phyloP scores from a whole-genome alignment of 2,888 invertebrate genomes.

The Biston betularia region DNA sequence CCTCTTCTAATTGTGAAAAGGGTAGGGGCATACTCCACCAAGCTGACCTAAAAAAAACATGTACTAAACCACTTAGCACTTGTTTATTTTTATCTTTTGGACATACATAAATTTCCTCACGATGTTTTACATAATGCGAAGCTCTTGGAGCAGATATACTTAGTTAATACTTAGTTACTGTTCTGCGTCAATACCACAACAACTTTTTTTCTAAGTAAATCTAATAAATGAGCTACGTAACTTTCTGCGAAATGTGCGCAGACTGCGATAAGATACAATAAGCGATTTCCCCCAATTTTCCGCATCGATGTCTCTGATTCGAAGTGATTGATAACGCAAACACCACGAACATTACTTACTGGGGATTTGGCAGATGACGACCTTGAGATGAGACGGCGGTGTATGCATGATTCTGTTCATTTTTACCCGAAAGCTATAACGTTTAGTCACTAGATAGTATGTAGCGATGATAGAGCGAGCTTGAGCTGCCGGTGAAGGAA shows the following conservation, averaged over 20 bases:
- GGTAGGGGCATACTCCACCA: no score
- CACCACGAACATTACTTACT: slow-evolving; percentile 9
- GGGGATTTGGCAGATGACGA: slow-evolving; percentile 8
- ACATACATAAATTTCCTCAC: no score
- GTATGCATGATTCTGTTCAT: not conserved
- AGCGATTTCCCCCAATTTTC: slow-evolving; percentile 23
- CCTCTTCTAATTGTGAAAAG: no score
- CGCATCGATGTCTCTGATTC: slow-evolving; percentile 9
- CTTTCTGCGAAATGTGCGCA: not conserved
- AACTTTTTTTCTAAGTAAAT: not conserved
- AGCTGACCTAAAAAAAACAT: no score
- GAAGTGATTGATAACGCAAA: slow-evolving; percentile 24
- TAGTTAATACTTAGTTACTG: no score
- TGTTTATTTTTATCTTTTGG: no score
- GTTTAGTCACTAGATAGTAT: no score
- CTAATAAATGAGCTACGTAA: not conserved
- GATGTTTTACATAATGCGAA: no score
- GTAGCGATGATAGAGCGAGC: no score
- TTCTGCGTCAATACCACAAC: not conserved
- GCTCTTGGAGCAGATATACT: no score
- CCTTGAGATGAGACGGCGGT: not conserved
- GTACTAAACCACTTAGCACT: no score
- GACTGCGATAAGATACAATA: slow-evolving; percentile 14
- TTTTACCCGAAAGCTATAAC: not conserved
- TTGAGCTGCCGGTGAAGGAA: no score